Evolutionary conservation across 1,140 invertebrate genomes (phyloP), one percentile per base, ranked within the genome.

Genomic region (Himalopsyche phryganea): DNA sequence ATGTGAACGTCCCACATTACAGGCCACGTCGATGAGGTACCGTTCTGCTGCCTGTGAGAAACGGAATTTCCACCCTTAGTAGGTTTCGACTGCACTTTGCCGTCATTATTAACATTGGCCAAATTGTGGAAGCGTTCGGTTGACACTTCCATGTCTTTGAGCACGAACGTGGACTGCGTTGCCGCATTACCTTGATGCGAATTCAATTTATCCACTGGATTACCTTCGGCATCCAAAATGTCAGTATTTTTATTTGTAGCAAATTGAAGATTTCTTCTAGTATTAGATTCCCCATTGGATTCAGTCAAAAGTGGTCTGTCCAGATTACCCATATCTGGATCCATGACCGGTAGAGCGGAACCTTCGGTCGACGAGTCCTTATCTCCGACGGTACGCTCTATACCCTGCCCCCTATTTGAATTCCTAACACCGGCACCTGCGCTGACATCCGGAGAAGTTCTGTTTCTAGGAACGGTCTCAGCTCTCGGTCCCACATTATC

Each of bases 1-100:
- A 94, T 87, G 67, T 95, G 91, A 10, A 94, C 79, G 61, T 91
- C 89, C 92, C 91, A 94, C 1, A 90, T 89, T 63, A 91, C 85
- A 0, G 84, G 82, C 86, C 87, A 89, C 0, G 85, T 86, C 10
- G 75, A 77, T 51, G 78, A 77, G 1, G 69, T 63, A 5, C 23
- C n/a, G 40, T 48, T 57, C 14, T 71, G 68, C 52, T 55, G 46
- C 14, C 49, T 46, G 33, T 74, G 71, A 9, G 46, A 46, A 0
- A 76, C 66, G 0, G 70, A 69, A 2, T 67, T 72, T 20, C 64
- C 70, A 33, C 62, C 71, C 55, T 78, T 77, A 0, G 68, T 45
- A 50, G 76, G 70, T 38, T 76, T 72, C 49, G 73, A 71, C 32
- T 50, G 46, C 36, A 70, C 51, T 11, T 73, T 73, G 46, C 75